phyloP scores from a whole-genome alignment of 1,140 invertebrate species.

The Trichonephila inaurata region DNA sequence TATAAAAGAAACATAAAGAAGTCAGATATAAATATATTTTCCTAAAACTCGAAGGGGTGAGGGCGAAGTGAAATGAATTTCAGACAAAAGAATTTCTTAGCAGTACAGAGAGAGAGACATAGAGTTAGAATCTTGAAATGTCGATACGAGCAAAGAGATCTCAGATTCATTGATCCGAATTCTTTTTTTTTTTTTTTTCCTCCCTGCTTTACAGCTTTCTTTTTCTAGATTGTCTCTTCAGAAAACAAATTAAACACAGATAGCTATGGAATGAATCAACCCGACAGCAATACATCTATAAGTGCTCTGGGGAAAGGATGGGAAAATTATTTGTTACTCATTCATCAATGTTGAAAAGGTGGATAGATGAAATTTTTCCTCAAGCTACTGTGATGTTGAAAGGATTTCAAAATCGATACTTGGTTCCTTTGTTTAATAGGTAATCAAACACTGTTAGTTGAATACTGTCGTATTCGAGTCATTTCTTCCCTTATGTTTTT shows the following conservation, averaged over 20 bases:
- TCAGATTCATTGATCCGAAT: slow-evolving; percentile 3
- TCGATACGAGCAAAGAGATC: slow-evolving; percentile 37
- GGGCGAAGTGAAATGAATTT: slow-evolving; percentile 7
- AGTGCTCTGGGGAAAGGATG: background rate
- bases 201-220: background rate
- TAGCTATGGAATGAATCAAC: slow-evolving; percentile 20
- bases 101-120: background rate
- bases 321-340: slow-evolving; percentile 43
- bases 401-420: background rate
- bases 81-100: slow-evolving; percentile 32
- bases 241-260: slow-evolving; percentile 47
- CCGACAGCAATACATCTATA: slow-evolving; percentile 23
- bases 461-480: too few relatives aligned
- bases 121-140: slow-evolving; percentile 23
- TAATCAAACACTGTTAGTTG: background rate
- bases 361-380: background rate
- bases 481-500: too few relatives aligned
- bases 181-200: background rate
- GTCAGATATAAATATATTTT: slow-evolving; percentile 50
- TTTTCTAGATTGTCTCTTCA: slow-evolving; percentile 4
- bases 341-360: background rate
- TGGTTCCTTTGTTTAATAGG: background rate
- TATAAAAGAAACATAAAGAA: slow-evolving; percentile 52
- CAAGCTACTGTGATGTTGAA: background rate
- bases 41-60: background rate